phyloP scores from a whole-genome alignment of 2,888 invertebrate species.

The Hofmannophila pseudospretella region DNA sequence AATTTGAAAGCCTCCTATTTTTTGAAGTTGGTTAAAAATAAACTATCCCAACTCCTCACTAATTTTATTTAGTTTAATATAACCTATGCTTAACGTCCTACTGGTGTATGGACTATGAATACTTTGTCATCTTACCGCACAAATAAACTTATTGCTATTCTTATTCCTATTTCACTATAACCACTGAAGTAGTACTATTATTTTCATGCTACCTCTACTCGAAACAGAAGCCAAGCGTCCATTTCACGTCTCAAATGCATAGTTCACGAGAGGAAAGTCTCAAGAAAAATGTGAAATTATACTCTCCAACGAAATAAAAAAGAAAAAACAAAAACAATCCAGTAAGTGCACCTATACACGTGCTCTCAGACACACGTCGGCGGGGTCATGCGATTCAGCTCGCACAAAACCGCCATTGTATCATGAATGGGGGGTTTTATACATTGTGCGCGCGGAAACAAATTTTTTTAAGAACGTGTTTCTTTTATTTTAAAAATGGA shows the following conservation, averaged over 20 bases:
- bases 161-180: not conserved
- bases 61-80: too few species aligned
- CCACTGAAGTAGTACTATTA: not conserved
- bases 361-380: conserved; percentile 53
- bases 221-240: conserved; percentile 1
- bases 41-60: too few species aligned
- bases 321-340: conserved; percentile 66
- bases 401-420: conserved; percentile 64
- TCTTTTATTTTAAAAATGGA: conserved; percentile 40
- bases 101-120: too few species aligned
- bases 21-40: too few species aligned
- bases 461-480: conserved; percentile 70
- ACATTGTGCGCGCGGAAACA: conserved; percentile 58
- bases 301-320: conserved; percentile 36
- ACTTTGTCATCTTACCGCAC: too few species aligned
- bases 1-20: too few species aligned
- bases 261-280: conserved; percentile 23
- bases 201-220: conserved; percentile 3
- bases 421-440: conserved; percentile 66
- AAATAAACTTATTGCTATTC: too few species aligned
- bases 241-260: conserved; percentile 9
- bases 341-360: conserved; percentile 63
- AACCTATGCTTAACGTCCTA: too few species aligned
- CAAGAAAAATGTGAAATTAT: conserved; percentile 35
- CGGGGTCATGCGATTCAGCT: conserved; percentile 43